phyloP scores from a whole-genome alignment of 2,797 vertebrate genomes.

The Anguilla pacifica region DNA sequence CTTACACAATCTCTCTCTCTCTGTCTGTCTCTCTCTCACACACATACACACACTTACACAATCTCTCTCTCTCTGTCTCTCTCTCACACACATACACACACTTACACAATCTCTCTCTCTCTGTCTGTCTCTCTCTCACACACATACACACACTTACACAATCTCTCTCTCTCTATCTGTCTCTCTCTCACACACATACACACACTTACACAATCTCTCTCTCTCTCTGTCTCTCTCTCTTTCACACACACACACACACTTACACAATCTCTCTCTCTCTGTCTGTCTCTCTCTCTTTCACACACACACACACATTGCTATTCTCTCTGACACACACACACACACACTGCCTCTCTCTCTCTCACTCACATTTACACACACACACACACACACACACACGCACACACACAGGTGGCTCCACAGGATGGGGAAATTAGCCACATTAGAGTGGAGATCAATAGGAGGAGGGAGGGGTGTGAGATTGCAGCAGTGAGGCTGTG shows the following conservation, averaged over 20 bases:
- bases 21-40: neutral
- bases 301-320: neutral
- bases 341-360: neutral
- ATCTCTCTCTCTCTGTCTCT: no score
- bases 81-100: constrained; percentile 19
- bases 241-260: neutral
- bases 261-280: neutral
- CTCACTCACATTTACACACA: neutral
- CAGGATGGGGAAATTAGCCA: constrained; percentile 66
- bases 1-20: neutral
- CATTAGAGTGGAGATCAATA: constrained; percentile 77
- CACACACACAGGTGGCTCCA: constrained; percentile 32
- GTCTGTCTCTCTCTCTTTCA: neutral
- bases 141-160: no score
- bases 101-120: no score
- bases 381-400: constrained; percentile 4
- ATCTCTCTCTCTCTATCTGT: no score
- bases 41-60: neutral
- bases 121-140: no score
- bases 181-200: no score
- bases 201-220: no score
- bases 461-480: constrained; percentile 64
- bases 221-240: no score
- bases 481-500: constrained; percentile 74
- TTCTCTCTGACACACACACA: neutral